Evolutionary conservation across 2,797 vertebrate species (phyloP).

Genomic region (Cyprinodon diabolis): DNA sequence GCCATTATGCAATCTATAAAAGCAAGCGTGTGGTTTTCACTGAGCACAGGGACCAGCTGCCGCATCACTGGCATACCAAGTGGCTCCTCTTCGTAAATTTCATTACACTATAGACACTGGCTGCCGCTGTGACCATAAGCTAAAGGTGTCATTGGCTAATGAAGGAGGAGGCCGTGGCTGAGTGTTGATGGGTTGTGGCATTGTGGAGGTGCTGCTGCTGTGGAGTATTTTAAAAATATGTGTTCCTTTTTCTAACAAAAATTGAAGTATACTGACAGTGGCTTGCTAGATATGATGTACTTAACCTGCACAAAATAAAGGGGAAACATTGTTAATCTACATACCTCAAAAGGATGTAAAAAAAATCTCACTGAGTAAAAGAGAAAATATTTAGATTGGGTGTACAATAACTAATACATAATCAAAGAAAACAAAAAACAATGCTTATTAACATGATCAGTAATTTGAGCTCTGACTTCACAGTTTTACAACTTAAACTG

Average conservation of each 20-base stretch:
- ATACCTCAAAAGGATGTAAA: conserved; percentile 37
- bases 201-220: conserved; percentile 6
- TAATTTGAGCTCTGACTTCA: conserved; percentile 81
- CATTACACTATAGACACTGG: conserved; percentile 77
- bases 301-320: conserved; percentile 63
- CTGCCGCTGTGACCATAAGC: conserved; percentile 74
- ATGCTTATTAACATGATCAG: conserved; percentile 18
- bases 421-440: conserved; percentile 9
- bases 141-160: conserved; percentile 81
- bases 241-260: conserved; percentile 57
- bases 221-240: conserved; percentile 55
- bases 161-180: conserved; percentile 71
- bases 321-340: conserved; percentile 54
- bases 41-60: conserved; percentile 72
- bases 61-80: conserved; percentile 82
- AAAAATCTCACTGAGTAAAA: conserved; percentile 23
- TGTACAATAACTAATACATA: conserved; percentile 13
- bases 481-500: conserved; percentile 86
- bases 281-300: conserved; percentile 50
- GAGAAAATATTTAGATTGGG: conserved; percentile 24
- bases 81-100: conserved; percentile 82
- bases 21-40: conserved; percentile 79
- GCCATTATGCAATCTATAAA: conserved; percentile 85
- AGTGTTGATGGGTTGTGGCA: conserved; percentile 70
- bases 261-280: conserved; percentile 52